A percentile compares a stretch with the other conserved stretches of the same genome.
Conservation (phyloP, 2,113 vertebrate genomes). For the Pangasianodon gigas region DNA sequence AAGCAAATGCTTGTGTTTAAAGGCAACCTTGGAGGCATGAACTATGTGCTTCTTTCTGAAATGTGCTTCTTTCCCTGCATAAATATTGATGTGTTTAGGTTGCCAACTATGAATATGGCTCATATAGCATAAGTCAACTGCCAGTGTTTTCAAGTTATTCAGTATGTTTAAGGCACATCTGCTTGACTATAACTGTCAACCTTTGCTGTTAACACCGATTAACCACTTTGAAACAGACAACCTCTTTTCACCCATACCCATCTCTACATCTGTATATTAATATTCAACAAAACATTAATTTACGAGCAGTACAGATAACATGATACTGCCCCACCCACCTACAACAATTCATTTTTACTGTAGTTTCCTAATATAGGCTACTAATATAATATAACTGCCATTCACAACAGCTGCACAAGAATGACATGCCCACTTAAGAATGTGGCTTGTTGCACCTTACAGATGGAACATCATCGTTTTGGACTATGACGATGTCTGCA, state of each 20-base stretch:
- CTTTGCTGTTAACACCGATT: conserved; percentile 23
- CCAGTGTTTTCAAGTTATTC: background rate
- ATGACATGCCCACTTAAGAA: background rate
- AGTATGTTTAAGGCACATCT: background rate
- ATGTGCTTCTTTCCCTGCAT: background rate
- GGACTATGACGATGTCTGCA: background rate
- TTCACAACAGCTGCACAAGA: background rate
- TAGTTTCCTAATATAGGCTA: background rate
- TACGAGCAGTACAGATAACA: background rate
- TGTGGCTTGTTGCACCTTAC: background rate
- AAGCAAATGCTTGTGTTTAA: background rate
- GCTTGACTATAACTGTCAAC: conserved; percentile 16
- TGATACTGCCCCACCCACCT: background rate
- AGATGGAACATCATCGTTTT: conserved; percentile 6
- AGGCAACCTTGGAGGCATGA: background rate
- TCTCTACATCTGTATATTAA: background rate
- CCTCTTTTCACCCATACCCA: background rate
- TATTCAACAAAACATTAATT: background rate
- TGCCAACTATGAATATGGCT: background rate
- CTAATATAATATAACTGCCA: background rate
- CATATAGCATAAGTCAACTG: background rate
- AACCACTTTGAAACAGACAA: background rate
- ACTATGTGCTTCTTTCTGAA: no score
- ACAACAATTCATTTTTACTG: background rate
- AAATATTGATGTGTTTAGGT: background rate